Percentiles rank a stretch among this genome's conserved stretches.
These are phyloP conservation scores for Amphilophus citrinellus DNA, from an alignment of 2,113 vertebrate genomes.

Conservation along the genomic window DNA sequence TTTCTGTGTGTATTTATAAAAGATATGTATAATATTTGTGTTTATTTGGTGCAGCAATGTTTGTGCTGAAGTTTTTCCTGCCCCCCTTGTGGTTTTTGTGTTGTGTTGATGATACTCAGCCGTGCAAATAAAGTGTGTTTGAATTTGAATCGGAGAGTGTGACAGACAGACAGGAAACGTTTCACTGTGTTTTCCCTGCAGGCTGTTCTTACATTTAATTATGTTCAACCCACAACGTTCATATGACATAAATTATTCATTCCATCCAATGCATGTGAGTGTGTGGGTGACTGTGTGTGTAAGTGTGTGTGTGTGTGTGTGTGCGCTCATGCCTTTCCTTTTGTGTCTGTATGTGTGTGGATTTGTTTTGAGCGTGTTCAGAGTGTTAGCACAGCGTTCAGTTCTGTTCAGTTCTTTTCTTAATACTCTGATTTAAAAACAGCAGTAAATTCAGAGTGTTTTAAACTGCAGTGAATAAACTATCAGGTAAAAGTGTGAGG, in stretches of 20 bases:
- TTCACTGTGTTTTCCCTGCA: constrained; percentile 57
- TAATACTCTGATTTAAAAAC: constrained; percentile 17
- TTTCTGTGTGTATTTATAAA: not conserved
- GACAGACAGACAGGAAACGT: constrained; percentile 55
- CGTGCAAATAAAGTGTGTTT: constrained; percentile 32
- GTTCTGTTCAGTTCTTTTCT: not conserved
- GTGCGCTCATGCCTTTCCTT: not conserved
- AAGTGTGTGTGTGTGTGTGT: constrained; percentile 4
- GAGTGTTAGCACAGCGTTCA: not conserved
- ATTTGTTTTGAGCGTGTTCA: not conserved
- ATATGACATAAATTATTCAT: constrained; percentile 71
- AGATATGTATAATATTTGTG: not conserved
- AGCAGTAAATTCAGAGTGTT: not conserved
- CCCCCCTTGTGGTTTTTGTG: not conserved
- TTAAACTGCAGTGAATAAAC: not conserved
- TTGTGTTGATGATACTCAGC: not conserved
- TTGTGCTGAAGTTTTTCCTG: not conserved
- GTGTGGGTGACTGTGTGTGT: constrained; percentile 4
- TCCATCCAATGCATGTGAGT: constrained; percentile 17
- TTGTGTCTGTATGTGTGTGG: constrained; percentile 11
- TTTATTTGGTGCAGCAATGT: not conserved
- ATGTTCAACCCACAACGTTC: constrained; percentile 70
- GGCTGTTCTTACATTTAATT: constrained; percentile 71
- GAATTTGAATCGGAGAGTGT: constrained; percentile 16
- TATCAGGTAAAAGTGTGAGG: not conserved